These are phyloP conservation scores for Epinephelus malabaricus DNA, from an alignment of 2,797 vertebrate genomes.

Conservation along the genomic window DNA sequence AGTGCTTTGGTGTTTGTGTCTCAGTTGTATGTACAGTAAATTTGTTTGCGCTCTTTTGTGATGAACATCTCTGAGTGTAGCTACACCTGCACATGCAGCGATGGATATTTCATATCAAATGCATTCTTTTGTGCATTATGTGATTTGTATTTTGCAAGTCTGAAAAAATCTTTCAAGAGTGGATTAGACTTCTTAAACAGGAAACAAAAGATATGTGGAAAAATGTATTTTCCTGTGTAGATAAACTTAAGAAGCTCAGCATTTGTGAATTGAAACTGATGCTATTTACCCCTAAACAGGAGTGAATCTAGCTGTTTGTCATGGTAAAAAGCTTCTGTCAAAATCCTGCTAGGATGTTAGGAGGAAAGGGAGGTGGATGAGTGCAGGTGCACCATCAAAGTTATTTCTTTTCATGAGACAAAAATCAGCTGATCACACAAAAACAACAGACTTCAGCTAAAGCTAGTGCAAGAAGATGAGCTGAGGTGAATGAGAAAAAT, in stretches of 20 bases:
- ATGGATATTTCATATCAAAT: conserved; percentile 50
- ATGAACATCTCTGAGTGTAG: conserved; percentile 27
- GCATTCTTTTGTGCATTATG: conserved; percentile 35
- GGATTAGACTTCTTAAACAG: conserved; percentile 55
- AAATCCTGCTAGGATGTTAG: conserved; percentile 15
- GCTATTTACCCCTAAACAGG: conserved; percentile 35
- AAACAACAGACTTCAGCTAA: conserved; percentile 25
- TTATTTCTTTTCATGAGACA: not conserved
- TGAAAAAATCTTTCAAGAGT: conserved; percentile 25
- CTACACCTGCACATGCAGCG: conserved; percentile 32
- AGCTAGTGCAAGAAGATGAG: not conserved
- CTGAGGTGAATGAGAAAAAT: not conserved
- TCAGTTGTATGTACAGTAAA: conserved; percentile 23
- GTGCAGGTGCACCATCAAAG: not conserved
- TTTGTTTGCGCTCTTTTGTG: conserved; percentile 37
- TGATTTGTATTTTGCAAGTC: conserved; percentile 37
- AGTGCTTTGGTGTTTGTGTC: conserved; percentile 10
- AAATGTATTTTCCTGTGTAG: conserved; percentile 32
- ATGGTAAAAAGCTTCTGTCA: conserved; percentile 35
- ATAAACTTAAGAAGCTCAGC: conserved; percentile 58
- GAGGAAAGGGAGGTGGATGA: conserved; percentile 8
- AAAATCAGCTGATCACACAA: conserved; percentile 36
- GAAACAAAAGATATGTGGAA: conserved; percentile 32
- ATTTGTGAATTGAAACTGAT: conserved; percentile 44
- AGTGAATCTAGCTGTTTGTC: conserved; percentile 48